Conservation (phyloP, 2,888 invertebrate species). For the Tricholauxania praeusta region DNA sequence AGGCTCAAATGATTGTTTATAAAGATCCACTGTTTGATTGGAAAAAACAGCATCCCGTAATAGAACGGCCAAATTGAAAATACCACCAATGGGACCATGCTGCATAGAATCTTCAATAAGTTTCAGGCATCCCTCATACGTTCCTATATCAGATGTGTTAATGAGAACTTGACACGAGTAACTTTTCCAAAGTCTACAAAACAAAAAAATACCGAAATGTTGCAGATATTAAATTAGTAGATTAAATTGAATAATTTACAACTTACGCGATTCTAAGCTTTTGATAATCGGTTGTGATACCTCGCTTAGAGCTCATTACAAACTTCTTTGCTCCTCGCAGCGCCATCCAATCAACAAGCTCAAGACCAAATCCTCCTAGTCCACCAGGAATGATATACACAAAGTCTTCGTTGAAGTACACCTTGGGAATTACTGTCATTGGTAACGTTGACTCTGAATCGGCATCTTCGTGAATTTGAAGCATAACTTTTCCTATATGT, state of each 20-base stretch:
- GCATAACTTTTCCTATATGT: constrained; percentile 81
- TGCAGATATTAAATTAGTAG: background rate
- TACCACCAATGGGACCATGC: background rate
- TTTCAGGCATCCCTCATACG: constrained; percentile 1
- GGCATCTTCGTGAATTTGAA: constrained; percentile 63
- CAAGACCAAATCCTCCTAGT: constrained; percentile 92
- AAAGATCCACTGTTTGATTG: constrained; percentile 71
- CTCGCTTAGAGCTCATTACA: constrained; percentile 84
- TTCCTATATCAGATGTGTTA: constrained; percentile 78
- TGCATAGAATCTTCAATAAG: background rate
- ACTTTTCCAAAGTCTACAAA: constrained; percentile 74
- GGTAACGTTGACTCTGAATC: constrained; percentile 55
- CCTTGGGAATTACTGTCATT: constrained; percentile 56
- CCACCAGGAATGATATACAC: constrained; percentile 80
- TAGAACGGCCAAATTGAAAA: constrained; percentile 11
- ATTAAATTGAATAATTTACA: background rate
- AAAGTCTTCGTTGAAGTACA: constrained; percentile 60
- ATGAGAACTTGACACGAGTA: constrained; percentile 79
- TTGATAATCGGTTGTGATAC: constrained; percentile 87
- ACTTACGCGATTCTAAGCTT: constrained; percentile 75
- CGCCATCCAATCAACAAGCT: constrained; percentile 88
- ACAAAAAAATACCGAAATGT: background rate
- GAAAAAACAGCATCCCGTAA: background rate
- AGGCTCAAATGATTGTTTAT: constrained; percentile 78
- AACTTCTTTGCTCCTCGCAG: constrained; percentile 83